phyloP scores from a whole-genome alignment of 2,888 invertebrate species.

The Apamea anceps region DNA sequence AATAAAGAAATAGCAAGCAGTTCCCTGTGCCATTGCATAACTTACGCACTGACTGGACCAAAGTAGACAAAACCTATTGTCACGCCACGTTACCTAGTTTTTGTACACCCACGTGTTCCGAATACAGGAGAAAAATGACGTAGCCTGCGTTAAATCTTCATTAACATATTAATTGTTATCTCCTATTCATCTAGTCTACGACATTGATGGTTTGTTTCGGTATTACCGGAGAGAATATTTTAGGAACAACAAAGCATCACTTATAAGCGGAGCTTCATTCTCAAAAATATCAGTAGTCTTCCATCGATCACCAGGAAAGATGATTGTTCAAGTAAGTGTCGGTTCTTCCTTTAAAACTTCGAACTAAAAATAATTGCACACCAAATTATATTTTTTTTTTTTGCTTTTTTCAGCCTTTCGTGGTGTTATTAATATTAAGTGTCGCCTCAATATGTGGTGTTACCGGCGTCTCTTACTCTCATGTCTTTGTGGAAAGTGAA shows the following conservation, averaged over 20 bases:
- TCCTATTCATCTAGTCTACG: conserved; percentile 85
- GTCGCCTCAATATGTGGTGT: conserved; percentile 68
- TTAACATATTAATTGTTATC: conserved; percentile 88
- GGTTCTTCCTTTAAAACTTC: conserved; percentile 4
- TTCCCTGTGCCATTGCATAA: conserved; percentile 78
- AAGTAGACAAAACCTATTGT: conserved; percentile 78
- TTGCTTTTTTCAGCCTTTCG: conserved; percentile 75
- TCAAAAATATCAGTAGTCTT: conserved; percentile 86
- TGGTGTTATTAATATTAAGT: conserved; percentile 69
- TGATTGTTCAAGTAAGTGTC: conserved; percentile 86
- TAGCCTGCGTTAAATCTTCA: conserved; percentile 83
- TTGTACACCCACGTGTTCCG: conserved; percentile 82
- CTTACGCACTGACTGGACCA: conserved; percentile 74
- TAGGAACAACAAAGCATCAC: conserved; percentile 82
- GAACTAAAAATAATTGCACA: not conserved
- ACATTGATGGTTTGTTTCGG: conserved; percentile 90
- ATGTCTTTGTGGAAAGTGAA: conserved; percentile 81
- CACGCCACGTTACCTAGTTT: conserved; percentile 80
- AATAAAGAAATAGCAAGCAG: conserved; percentile 71
- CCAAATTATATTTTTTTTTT: not conserved
- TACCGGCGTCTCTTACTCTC: conserved; percentile 78
- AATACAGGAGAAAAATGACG: conserved; percentile 80
- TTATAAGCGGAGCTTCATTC: conserved; percentile 84
- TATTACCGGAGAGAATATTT: conserved; percentile 88
- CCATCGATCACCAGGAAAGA: conserved; percentile 85